A percentile compares a stretch with the other conserved stretches of the same genome.
These are phyloP conservation scores for Lanistes nyassanus DNA, from an alignment of 1,140 invertebrate species.

Conservation along the genomic window DNA sequence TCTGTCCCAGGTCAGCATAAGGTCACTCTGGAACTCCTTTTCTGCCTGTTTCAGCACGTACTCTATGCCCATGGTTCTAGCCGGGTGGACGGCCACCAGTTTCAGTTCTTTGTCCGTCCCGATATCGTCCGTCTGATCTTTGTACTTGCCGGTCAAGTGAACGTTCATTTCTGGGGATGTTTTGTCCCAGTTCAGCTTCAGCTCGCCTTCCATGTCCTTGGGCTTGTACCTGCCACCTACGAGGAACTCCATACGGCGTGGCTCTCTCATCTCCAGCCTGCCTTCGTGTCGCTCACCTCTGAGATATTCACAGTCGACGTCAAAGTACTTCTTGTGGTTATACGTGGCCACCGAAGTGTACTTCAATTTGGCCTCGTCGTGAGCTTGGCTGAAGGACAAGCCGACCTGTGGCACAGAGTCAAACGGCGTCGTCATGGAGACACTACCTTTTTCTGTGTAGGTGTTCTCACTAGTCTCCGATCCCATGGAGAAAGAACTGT, in stretches of 20 bases:
- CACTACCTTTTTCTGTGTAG: neutral
- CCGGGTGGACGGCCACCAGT: slow-evolving; percentile 42
- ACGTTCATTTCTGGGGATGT: slow-evolving; percentile 38
- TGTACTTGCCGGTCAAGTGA: slow-evolving; percentile 28
- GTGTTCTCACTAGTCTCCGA: neutral
- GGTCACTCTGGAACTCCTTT: slow-evolving; percentile 28
- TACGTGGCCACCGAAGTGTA: slow-evolving; percentile 28
- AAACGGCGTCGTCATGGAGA: slow-evolving; percentile 36
- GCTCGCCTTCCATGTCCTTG: slow-evolving; percentile 34
- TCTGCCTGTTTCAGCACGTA: slow-evolving; percentile 22
- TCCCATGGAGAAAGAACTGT: neutral
- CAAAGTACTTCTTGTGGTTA: slow-evolving; percentile 47
- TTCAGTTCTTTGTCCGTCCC: slow-evolving; percentile 23
- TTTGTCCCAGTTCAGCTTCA: slow-evolving; percentile 52
- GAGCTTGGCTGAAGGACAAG: slow-evolving; percentile 27
- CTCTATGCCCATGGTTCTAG: slow-evolving; percentile 35
- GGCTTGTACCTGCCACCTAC: slow-evolving; percentile 29
- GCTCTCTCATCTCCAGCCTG: slow-evolving; percentile 34
- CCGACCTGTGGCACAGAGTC: slow-evolving; percentile 21
- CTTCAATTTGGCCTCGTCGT: slow-evolving; percentile 17
- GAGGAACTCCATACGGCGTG: slow-evolving; percentile 44
- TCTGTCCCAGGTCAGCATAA: slow-evolving; percentile 33
- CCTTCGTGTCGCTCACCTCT: slow-evolving; percentile 28
- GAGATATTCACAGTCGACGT: slow-evolving; percentile 37
- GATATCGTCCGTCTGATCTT: slow-evolving; percentile 18